These are phyloP conservation scores for Monomorium pharaonis DNA, from an alignment of 1,140 invertebrate species.

Conservation along the genomic window DNA sequence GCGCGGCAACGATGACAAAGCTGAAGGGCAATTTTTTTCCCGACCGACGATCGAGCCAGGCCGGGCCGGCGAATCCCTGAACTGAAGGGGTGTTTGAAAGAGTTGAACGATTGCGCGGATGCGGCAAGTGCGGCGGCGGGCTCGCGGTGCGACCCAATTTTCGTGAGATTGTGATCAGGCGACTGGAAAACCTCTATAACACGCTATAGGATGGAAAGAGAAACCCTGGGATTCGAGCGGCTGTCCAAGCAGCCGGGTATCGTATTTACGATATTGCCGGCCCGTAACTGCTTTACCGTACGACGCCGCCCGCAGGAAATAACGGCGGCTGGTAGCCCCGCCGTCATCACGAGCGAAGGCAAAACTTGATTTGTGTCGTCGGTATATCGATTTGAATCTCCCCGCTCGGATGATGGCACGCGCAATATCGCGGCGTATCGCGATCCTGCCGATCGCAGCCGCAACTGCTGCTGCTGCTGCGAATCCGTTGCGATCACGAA, in stretches of 20 bases:
- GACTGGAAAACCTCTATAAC: slow-evolving; percentile 62
- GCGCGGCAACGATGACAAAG: neutral
- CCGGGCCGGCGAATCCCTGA: neutral
- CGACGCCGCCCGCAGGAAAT: slow-evolving; percentile 58
- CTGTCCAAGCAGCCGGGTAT: slow-evolving; percentile 62
- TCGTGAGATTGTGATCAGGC: slow-evolving; percentile 67
- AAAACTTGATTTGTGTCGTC: slow-evolving; percentile 42
- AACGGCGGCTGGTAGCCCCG: slow-evolving; percentile 33
- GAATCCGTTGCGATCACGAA: neutral
- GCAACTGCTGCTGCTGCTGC: neutral
- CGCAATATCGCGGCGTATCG: neutral
- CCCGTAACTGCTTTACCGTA: slow-evolving; percentile 62
- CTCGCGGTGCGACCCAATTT: slow-evolving; percentile 67
- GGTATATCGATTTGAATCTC: slow-evolving; percentile 31
- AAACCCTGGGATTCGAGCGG: slow-evolving; percentile 64
- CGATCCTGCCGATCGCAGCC: slow-evolving; percentile 30
- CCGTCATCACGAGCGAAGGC: neutral
- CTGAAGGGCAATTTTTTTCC: slow-evolving; percentile 28
- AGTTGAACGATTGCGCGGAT: slow-evolving; percentile 5
- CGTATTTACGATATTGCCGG: slow-evolving; percentile 74
- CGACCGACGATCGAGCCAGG: neutral
- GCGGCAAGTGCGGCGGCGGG: neutral
- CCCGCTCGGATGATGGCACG: neutral
- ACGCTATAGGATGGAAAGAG: slow-evolving; percentile 43
- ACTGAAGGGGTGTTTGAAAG: slow-evolving; percentile 30